These are phyloP conservation scores for Heliconius sara DNA, from an alignment of 2,888 invertebrate genomes.

Conservation along the genomic window DNA sequence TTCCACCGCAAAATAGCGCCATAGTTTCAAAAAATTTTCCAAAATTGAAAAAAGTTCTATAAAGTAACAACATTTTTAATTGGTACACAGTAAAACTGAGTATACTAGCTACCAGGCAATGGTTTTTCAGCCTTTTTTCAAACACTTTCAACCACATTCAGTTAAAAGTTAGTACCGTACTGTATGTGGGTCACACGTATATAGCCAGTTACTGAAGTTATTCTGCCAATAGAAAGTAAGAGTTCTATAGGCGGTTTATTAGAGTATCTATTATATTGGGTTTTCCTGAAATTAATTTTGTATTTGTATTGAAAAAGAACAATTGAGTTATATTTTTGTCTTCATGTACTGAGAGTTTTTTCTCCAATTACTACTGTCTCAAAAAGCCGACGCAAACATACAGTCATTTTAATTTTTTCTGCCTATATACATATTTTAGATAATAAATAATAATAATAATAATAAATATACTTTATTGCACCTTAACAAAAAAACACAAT, in stretches of 20 bases:
- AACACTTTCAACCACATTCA: constrained; percentile 20
- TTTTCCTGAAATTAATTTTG: background rate
- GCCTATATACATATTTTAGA: background rate
- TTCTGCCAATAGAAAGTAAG: constrained; percentile 32
- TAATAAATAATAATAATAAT: background rate
- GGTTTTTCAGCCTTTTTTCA: background rate
- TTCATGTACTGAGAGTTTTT: background rate
- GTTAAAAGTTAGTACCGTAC: constrained; percentile 37
- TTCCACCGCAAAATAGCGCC: background rate
- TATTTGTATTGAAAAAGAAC: background rate
- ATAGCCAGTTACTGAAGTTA: constrained; percentile 34
- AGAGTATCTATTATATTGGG: background rate
- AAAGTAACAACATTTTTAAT: constrained; percentile 15
- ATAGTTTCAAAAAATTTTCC: background rate
- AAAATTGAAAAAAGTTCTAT: background rate
- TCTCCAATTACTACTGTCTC: too few relatives aligned
- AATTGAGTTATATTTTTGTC: background rate
- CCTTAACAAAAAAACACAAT: too few relatives aligned
- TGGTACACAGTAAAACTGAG: background rate
- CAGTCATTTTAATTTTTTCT: too few relatives aligned
- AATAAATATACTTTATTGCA: too few relatives aligned
- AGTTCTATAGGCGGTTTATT: constrained; percentile 18
- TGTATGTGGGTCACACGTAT: constrained; percentile 34
- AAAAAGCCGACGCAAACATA: too few relatives aligned
- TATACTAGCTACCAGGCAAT: constrained; percentile 5